Evolutionary conservation across 1,140 invertebrate species (phyloP).

Genomic region (Drosophila punjabiensis): DNA sequence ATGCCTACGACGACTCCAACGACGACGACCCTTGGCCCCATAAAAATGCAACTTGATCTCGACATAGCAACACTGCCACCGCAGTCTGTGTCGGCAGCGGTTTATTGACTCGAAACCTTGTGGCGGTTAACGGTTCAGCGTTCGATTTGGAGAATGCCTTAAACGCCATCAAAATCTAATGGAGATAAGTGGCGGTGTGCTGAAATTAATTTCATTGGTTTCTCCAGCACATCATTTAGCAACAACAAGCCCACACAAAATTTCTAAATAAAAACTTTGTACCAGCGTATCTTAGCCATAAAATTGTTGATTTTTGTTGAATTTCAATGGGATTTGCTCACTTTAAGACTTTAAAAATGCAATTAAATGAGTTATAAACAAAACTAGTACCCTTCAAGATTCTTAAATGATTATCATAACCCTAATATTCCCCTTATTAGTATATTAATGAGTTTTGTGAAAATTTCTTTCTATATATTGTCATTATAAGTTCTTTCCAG

Average conservation of each 20-base stretch:
- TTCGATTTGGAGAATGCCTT: constrained; percentile 34
- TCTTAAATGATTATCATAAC: too few species aligned
- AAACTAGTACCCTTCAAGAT: not conserved
- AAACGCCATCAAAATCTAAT: constrained; percentile 36
- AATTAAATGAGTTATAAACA: not conserved
- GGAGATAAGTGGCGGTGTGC: constrained; percentile 34
- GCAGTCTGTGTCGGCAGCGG: constrained; percentile 29
- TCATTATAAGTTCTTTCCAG: not conserved
- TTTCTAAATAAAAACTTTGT: not conserved
- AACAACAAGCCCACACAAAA: constrained; percentile 4
- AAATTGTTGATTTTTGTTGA: not conserved
- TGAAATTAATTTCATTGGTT: constrained; percentile 37
- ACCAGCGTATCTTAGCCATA: too few species aligned
- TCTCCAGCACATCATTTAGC: constrained; percentile 18
- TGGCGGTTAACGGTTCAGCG: constrained; percentile 45
- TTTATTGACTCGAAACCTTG: constrained; percentile 48
- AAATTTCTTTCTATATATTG: not conserved
- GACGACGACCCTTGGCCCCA: constrained; percentile 54
- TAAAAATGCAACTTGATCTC: constrained; percentile 56
- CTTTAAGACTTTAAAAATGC: not conserved
- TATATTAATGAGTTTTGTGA: too few species aligned
- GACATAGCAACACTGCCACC: constrained; percentile 33
- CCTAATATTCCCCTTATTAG: too few species aligned
- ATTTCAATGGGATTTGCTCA: not conserved
- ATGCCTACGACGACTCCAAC: not conserved